These are phyloP conservation scores for Pelosia muscerda DNA, from an alignment of 2,888 invertebrate species.

Conservation along the genomic window DNA sequence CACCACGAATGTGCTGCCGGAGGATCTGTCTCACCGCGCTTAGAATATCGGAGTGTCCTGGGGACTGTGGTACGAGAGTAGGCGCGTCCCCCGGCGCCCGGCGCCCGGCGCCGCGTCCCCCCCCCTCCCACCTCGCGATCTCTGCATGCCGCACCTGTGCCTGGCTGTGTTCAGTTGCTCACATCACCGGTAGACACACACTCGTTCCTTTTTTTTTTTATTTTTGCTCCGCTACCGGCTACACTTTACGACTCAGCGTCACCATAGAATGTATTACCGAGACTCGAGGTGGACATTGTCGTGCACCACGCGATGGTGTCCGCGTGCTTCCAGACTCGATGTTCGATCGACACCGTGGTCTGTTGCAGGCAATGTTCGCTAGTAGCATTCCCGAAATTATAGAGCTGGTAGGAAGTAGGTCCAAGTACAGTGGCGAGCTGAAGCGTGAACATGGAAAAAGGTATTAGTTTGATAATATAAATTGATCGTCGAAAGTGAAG, in stretches of 20 bases:
- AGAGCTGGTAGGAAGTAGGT: slow-evolving; percentile 99
- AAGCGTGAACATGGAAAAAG: slow-evolving; percentile 99
- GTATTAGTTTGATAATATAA: slow-evolving; percentile 89
- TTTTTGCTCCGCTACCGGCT: slow-evolving; percentile 85
- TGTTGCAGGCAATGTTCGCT: slow-evolving; percentile 99
- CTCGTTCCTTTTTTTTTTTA: slow-evolving; percentile 78
- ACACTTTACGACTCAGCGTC: slow-evolving; percentile 78
- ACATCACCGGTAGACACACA: slow-evolving; percentile 86
- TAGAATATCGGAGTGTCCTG: slow-evolving; percentile 67
- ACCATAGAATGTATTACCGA: slow-evolving; percentile 79
- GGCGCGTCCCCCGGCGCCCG: slow-evolving; percentile 54
- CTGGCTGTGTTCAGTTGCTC: slow-evolving; percentile 87
- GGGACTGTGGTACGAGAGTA: slow-evolving; percentile 72
- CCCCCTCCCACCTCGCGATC: slow-evolving; percentile 82
- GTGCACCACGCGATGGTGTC: slow-evolving; percentile 85
- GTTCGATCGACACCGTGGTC: slow-evolving; percentile 86
- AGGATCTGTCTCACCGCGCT: slow-evolving; percentile 72
- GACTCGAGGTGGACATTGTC: slow-evolving; percentile 84
- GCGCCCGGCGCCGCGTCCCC: slow-evolving; percentile 74
- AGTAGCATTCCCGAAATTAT: slow-evolving; percentile 99
- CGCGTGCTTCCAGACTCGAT: slow-evolving; percentile 72
- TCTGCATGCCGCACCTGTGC: slow-evolving; percentile 83
- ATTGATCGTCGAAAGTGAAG: slow-evolving; percentile 78
- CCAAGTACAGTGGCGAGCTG: slow-evolving; percentile 99
- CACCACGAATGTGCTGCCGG: slow-evolving; percentile 78